A percentile compares a stretch with the other conserved stretches of the same genome.
Conservation (phyloP, 2,888 invertebrate species). For the Caenorhabditis sp. region DNA sequence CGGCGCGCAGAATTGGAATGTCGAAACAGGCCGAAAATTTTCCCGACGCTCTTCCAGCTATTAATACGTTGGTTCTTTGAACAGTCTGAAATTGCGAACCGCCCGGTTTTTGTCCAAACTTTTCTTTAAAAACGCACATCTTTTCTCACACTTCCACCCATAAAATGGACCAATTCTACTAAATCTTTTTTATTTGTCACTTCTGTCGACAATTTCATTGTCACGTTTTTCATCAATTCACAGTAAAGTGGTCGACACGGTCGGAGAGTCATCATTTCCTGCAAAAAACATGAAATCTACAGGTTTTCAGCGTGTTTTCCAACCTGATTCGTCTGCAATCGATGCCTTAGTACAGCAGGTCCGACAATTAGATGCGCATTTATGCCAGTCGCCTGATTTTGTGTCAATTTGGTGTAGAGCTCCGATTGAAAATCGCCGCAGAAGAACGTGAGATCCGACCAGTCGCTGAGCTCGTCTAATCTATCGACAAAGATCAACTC, state of each 20-base stretch:
- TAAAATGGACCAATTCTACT: constrained; percentile 88
- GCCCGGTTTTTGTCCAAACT: too few relatives aligned
- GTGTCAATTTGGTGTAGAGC: constrained; percentile 25
- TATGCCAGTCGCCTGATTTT: constrained; percentile 4
- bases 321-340: constrained; percentile 27
- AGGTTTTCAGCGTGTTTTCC: neutral
- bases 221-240: constrained; percentile 41
- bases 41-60: constrained; percentile 21
- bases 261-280: constrained; percentile 34
- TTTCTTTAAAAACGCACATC: too few relatives aligned
- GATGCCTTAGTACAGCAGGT: constrained; percentile 31
- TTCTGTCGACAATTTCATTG: constrained; percentile 38
- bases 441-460: constrained; percentile 35
- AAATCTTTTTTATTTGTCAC: constrained; percentile 32
- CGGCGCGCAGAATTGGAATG: constrained; percentile 27
- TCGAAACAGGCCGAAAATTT: constrained; percentile 14
- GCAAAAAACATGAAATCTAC: neutral
- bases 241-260: constrained; percentile 43
- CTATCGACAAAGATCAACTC: constrained; percentile 20
- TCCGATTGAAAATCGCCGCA: constrained; percentile 35
- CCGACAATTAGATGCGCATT: constrained; percentile 33
- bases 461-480: constrained; percentile 25
- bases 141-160: constrained; percentile 89
- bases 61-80: constrained; percentile 33
- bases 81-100: constrained; percentile 17